These are phyloP conservation scores for Eurytoma adleriae DNA, from an alignment of 2,888 invertebrate species.

Conservation along the genomic window DNA sequence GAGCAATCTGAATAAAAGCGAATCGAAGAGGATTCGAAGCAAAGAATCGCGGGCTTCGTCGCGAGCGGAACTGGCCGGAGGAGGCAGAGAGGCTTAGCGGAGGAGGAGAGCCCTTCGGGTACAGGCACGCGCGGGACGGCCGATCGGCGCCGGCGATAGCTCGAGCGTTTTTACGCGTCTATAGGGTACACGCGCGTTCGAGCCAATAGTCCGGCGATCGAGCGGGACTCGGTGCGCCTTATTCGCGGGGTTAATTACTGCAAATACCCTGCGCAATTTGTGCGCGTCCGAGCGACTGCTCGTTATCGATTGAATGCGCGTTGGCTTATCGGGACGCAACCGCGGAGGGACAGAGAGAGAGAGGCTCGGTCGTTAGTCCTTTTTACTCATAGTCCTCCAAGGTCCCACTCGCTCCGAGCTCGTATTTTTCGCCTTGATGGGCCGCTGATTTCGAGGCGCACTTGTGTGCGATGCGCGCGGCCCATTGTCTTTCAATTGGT, in stretches of 20 bases:
- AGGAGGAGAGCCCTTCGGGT: constrained; percentile 2
- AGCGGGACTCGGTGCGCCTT: background rate
- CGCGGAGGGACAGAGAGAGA: background rate
- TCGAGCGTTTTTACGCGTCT: constrained; percentile 15
- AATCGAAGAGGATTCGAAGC: no score
- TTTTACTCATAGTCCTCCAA: background rate
- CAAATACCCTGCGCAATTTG: constrained; percentile 14
- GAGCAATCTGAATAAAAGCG: no score
- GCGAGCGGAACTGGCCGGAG: no score
- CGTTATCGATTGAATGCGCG: constrained; percentile 14
- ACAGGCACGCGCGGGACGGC: background rate
- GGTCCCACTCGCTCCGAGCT: no score
- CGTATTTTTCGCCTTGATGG: no score
- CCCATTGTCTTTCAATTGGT: no score
- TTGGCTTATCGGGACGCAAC: no score
- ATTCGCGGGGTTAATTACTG: constrained; percentile 35
- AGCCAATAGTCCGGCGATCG: background rate
- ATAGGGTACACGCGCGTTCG: constrained; percentile 3
- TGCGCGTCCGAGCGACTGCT: constrained; percentile 21
- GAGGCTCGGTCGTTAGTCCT: background rate
- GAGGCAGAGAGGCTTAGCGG: no score
- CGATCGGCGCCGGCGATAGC: constrained; percentile 11
- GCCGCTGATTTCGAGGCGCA: background rate
- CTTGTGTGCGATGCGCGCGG: no score
- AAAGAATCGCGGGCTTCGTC: no score